Evolutionary conservation across 2,888 invertebrate species (phyloP).

Genomic region (Meteorus colon): DNA sequence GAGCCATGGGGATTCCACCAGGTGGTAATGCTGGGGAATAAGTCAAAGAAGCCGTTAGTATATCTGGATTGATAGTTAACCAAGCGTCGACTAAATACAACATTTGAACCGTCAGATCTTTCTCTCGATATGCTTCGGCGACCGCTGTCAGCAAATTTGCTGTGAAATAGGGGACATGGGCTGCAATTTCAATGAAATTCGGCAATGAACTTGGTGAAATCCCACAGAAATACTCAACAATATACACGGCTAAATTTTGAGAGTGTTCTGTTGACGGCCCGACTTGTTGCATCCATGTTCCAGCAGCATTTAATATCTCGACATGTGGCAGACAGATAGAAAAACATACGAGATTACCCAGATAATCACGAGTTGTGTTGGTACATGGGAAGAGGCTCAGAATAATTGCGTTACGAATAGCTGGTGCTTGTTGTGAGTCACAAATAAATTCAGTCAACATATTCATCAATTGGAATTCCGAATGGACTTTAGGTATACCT

Average conservation of each 20-base stretch:
- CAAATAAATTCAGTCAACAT: conserved; percentile 85
- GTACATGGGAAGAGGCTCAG: conserved; percentile 86
- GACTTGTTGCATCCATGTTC: conserved; percentile 92
- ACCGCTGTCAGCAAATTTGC: conserved; percentile 91
- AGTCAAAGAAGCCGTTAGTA: conserved; percentile 66
- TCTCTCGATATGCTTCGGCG: conserved; percentile 81
- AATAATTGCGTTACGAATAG: conserved; percentile 88
- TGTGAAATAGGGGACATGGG: conserved; percentile 87
- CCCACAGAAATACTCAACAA: conserved; percentile 89
- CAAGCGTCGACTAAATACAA: conserved; percentile 67
- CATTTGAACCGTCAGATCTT: conserved; percentile 66
- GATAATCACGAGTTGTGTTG: conserved; percentile 80
- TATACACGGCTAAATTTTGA: conserved; percentile 83
- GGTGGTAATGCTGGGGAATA: conserved; percentile 79
- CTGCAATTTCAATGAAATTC: conserved; percentile 82
- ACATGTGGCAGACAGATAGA: conserved; percentile 87
- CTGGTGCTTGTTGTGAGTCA: conserved; percentile 79
- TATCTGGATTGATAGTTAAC: conserved; percentile 69
- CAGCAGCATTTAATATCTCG: conserved; percentile 85
- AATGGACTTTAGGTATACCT: conserved; percentile 77
- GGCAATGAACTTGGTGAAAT: conserved; percentile 83
- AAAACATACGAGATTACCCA: conserved; percentile 90
- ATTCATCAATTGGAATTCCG: conserved; percentile 86
- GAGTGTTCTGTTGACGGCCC: conserved; percentile 87
- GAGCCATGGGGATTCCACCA: conserved; percentile 89